phyloP scores from a whole-genome alignment of 2,113 vertebrate genomes.

The Lanius collurio region DNA sequence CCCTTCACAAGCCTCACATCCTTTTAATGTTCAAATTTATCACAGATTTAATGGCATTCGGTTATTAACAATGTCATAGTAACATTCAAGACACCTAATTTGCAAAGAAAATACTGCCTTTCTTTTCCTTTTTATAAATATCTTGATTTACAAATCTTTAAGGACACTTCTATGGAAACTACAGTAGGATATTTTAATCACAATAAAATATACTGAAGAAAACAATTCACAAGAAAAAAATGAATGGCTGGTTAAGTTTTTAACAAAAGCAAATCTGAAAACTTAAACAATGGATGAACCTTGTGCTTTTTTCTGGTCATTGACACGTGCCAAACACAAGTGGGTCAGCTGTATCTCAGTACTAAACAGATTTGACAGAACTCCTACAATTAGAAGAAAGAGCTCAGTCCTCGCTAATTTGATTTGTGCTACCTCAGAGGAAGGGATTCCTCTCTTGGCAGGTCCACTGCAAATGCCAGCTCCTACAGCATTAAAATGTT shows the following conservation, averaged over 20 bases:
- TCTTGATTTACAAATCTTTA: background rate
- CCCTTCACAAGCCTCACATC: background rate
- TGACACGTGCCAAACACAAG: background rate
- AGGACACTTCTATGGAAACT: background rate
- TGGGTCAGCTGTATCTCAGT: background rate
- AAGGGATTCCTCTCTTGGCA: background rate
- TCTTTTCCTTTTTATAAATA: background rate
- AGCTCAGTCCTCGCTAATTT: constrained; percentile 27
- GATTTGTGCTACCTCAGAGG: constrained; percentile 34
- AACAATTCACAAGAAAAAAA: background rate
- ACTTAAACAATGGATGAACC: background rate
- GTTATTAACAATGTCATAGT: background rate
- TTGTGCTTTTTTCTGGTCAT: background rate
- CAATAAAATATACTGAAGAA: background rate
- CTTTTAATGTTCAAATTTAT: background rate
- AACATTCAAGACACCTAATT: background rate
- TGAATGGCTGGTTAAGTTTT: background rate
- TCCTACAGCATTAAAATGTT: background rate
- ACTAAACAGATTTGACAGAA: constrained; percentile 44
- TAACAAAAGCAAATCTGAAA: background rate
- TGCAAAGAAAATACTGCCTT: background rate
- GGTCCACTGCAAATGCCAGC: background rate
- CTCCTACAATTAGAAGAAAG: background rate
- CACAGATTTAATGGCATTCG: background rate
- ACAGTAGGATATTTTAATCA: background rate